These are phyloP conservation scores for Cephalopholis sonnerati DNA, from an alignment of 2,113 vertebrate species.

Conservation along the genomic window DNA sequence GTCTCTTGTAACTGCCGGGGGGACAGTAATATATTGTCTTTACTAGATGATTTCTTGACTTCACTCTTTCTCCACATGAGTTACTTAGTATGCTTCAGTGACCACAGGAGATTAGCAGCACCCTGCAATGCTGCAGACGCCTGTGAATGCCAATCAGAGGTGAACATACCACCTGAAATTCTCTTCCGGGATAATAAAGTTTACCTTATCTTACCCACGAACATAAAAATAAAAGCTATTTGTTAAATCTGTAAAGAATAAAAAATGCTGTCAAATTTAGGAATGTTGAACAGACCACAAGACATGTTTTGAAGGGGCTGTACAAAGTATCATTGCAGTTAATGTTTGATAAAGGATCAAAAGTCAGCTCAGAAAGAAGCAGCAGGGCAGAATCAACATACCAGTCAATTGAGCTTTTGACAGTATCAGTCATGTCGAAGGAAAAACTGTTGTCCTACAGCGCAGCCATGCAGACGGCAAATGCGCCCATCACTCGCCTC, in stretches of 20 bases:
- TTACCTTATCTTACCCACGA: too few species aligned
- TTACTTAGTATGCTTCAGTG: slow-evolving; percentile 23
- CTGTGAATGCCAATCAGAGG: slow-evolving; percentile 22
- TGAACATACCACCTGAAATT: too few species aligned
- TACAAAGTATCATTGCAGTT: neutral
- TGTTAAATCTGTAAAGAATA: too few species aligned
- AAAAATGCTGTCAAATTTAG: too few species aligned
- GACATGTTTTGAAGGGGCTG: too few species aligned
- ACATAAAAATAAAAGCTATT: too few species aligned
- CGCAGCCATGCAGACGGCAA: slow-evolving; percentile 64
- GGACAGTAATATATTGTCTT: too few species aligned
- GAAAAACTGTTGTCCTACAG: slow-evolving; percentile 55
- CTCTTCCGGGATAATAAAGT: too few species aligned
- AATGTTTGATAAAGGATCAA: slow-evolving; percentile 32
- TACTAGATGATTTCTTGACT: neutral
- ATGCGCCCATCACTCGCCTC: slow-evolving; percentile 66
- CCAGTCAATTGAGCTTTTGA: neutral
- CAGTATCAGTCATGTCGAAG: slow-evolving; percentile 57
- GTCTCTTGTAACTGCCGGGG: too few species aligned
- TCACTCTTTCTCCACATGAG: neutral
- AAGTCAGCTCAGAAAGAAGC: slow-evolving; percentile 5
- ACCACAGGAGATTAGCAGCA: slow-evolving; percentile 44
- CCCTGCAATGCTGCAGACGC: slow-evolving; percentile 12
- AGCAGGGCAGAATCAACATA: neutral
- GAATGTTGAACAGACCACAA: too few species aligned